Conservation (phyloP, 2,888 invertebrate species). For the Buathra laborator region DNA sequence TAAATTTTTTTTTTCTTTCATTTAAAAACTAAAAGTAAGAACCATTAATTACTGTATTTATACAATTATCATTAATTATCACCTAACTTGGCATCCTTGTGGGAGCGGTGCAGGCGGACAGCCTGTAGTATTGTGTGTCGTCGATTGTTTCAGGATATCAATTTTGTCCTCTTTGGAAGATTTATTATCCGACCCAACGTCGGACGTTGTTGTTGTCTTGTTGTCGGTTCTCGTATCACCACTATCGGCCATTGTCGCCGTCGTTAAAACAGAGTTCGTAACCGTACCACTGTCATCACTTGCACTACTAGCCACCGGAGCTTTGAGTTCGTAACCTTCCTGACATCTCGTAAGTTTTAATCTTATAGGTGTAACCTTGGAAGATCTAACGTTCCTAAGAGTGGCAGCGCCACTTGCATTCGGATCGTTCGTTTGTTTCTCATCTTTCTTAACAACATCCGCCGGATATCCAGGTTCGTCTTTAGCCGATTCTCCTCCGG, state of each 20-base stretch:
- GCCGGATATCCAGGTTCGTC: slow-evolving; percentile 69
- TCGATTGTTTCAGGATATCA: slow-evolving; percentile 71
- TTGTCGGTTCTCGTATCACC: slow-evolving; percentile 71
- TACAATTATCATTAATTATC: slow-evolving; percentile 90
- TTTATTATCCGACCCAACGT: slow-evolving; percentile 71
- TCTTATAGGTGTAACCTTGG: slow-evolving; percentile 92
- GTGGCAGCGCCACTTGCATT: slow-evolving; percentile 79
- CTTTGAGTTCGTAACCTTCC: slow-evolving; percentile 89
- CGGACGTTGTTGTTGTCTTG: slow-evolving; percentile 66
- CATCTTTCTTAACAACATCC: slow-evolving; percentile 82
- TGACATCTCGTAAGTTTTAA: slow-evolving; percentile 94
- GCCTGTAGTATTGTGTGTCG: slow-evolving; percentile 78
- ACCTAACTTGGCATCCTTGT: slow-evolving; percentile 95
- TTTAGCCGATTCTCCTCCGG: slow-evolving; percentile 70
- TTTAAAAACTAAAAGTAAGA: slow-evolving; percentile 74
- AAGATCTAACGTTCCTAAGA: slow-evolving; percentile 88
- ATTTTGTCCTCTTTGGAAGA: slow-evolving; percentile 76
- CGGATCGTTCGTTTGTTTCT: slow-evolving; percentile 55
- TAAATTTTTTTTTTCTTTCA: slow-evolving; percentile 65
- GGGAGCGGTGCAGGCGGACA: slow-evolving; percentile 88
- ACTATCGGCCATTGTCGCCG: slow-evolving; percentile 67
- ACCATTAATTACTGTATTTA: slow-evolving; percentile 79
- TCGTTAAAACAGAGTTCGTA: slow-evolving; percentile 63
- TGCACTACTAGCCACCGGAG: slow-evolving; percentile 75
- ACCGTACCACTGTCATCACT: slow-evolving; percentile 66